phyloP scores from a whole-genome alignment of 2,888 invertebrate species.

The Tachina fera region DNA sequence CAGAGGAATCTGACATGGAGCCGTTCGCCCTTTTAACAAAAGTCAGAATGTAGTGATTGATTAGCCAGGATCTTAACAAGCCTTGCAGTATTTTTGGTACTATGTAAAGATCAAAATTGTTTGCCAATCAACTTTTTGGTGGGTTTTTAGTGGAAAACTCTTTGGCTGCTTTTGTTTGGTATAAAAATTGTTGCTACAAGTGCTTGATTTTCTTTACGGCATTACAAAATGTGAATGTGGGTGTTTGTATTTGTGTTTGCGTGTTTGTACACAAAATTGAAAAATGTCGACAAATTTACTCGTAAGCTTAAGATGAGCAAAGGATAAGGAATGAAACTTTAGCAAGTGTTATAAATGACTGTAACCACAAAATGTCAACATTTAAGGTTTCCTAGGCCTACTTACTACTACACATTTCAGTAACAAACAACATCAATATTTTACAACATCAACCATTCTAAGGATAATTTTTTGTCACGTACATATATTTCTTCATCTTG shows the following conservation, averaged over 20 bases:
- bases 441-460: neutral
- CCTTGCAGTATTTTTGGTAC: no score
- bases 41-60: no score
- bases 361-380: slow-evolving; percentile 57
- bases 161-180: neutral
- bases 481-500: neutral
- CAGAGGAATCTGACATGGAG: no score
- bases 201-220: neutral
- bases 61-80: no score
- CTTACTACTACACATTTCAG: slow-evolving; percentile 8
- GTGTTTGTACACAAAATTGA: neutral
- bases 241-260: neutral
- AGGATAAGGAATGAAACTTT: neutral
- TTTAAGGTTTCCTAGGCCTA: slow-evolving; percentile 49
- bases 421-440: no score
- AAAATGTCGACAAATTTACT: slow-evolving; percentile 63
- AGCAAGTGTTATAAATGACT: slow-evolving; percentile 63
- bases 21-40: no score
- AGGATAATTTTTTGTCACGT: neutral
- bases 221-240: neutral
- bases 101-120: no score
- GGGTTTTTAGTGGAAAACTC: no score
- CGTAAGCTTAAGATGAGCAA: slow-evolving; percentile 25
- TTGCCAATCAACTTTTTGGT: no score
- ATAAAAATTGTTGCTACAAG: neutral